Base-by-base conservation (phyloP, 2,888 invertebrate genomes). In the Masnerella sp. region DNA sequence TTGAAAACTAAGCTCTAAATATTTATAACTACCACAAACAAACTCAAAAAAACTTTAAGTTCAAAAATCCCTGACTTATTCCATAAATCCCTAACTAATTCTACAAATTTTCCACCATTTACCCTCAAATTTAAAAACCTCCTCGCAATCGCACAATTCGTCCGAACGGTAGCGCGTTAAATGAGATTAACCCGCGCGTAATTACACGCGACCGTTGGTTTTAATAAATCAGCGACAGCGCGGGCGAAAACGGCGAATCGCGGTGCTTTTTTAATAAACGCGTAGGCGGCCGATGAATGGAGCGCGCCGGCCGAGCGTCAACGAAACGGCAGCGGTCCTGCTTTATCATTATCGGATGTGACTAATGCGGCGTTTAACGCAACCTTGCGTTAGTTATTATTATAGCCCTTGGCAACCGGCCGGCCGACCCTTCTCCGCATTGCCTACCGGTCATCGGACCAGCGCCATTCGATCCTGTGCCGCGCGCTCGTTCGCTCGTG, bases 301-400 rank as follows among this genome's bases (percentile, higher is more conserved):
- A 67, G 11, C 40, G 47, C 9, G 45, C 25, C 32, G 28, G 25
- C 42, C 36, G 15, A 11, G 14, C 42, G 32, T 8, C 18, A 12
- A 74, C 77, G 76, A 69, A 79, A 77, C 77, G 71, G 78, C n/a
- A n/a, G n/a, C 77, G 77, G 75, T 77, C 76, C 74, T 77, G 79
- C 79, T 83, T 81, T 80, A 82, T 83, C 80, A 83, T 82, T 83
- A 81, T 83, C 81, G 79, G 80, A 82, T 81, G 81, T 83, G 81
- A 83, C 84, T 83, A 83, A 83, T 82, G 82, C 79, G 78, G 78
- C 80, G 80, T 80, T 83, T 81, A 82, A 81, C 78, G 82, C 81
- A 82, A 79, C 79, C 82, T 82, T 81, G 77, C 76, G 80, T 80
- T 82, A 80, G 81, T 82, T 82, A 80, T 82, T 82, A 82, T 83